Evolutionary conservation across 1,140 invertebrate species (phyloP).

Genomic region (Tetraneura akinire): DNA sequence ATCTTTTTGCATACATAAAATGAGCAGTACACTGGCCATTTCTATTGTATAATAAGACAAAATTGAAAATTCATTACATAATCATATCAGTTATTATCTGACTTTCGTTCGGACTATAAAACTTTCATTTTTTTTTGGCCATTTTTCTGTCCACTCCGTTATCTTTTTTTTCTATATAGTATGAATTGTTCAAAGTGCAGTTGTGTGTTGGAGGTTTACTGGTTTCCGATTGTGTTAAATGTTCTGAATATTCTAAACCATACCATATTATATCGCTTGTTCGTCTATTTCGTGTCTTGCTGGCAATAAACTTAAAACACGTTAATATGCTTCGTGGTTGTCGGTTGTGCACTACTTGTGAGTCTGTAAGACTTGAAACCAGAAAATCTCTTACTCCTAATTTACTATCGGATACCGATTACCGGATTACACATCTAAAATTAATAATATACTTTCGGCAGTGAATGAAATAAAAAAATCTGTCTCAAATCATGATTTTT

Average conservation of each 20-base stretch:
- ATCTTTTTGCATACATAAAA: too few species aligned
- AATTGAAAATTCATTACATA: too few species aligned
- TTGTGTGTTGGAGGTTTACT: not conserved
- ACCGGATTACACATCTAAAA: conserved; percentile 20
- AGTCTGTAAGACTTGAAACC: not conserved
- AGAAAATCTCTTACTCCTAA: too few species aligned
- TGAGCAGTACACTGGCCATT: too few species aligned
- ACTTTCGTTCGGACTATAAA: too few species aligned
- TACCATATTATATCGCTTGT: not conserved
- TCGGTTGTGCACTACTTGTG: conserved; percentile 4
- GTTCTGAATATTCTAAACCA: not conserved
- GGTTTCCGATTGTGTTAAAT: not conserved
- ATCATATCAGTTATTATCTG: too few species aligned
- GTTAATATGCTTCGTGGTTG: conserved; percentile 3
- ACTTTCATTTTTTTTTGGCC: too few species aligned
- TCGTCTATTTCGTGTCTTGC: not conserved
- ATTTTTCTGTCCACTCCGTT: too few species aligned
- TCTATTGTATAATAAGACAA: too few species aligned
- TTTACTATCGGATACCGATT: not conserved
- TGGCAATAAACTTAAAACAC: not conserved
- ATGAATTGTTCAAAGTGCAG: too few species aligned
- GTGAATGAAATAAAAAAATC: conserved; percentile 24
- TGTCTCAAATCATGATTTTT: conserved; percentile 9
- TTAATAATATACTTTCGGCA: not conserved
- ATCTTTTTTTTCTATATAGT: not conserved